Evolutionary conservation across 1,140 invertebrate genomes (phyloP).

Genomic region (Homarus americanus): DNA sequence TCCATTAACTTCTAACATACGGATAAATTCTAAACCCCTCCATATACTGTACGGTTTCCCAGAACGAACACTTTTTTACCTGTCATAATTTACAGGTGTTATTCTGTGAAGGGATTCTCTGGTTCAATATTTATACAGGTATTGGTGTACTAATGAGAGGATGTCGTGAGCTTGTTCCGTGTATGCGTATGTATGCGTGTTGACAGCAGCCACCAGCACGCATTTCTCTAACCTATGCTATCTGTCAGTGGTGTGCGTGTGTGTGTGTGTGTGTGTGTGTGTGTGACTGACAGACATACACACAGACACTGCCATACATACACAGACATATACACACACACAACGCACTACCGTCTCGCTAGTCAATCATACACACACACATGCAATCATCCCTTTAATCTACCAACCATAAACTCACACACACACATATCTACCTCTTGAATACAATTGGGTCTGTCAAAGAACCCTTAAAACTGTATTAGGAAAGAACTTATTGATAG

Average conservation of each 20-base stretch:
- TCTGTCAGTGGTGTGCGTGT: not conserved
- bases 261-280: not conserved
- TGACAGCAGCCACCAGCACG: not conserved
- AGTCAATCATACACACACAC: too few species aligned
- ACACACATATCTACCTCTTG: too few species aligned
- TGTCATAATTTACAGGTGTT: not conserved
- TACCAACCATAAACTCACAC: too few species aligned
- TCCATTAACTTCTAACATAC: too few species aligned
- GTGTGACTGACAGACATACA: not conserved
- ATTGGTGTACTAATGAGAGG: not conserved
- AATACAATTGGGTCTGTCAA: too few species aligned
- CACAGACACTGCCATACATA: not conserved
- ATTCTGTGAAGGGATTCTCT: conserved; percentile 1
- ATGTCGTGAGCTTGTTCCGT: not conserved
- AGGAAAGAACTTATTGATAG: too few species aligned
- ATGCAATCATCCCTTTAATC: too few species aligned
- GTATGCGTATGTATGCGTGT: not conserved
- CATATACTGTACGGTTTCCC: not conserved
- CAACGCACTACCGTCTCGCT: not conserved
- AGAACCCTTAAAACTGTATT: too few species aligned
- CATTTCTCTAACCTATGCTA: not conserved
- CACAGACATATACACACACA: not conserved
- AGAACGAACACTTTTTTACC: not conserved
- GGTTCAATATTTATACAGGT: not conserved
- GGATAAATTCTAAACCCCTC: too few species aligned